A percentile compares a stretch with the other conserved stretches of the same genome.
Conservation (phyloP, 2,888 invertebrate species). For the Yponomeuta plumbellus region DNA sequence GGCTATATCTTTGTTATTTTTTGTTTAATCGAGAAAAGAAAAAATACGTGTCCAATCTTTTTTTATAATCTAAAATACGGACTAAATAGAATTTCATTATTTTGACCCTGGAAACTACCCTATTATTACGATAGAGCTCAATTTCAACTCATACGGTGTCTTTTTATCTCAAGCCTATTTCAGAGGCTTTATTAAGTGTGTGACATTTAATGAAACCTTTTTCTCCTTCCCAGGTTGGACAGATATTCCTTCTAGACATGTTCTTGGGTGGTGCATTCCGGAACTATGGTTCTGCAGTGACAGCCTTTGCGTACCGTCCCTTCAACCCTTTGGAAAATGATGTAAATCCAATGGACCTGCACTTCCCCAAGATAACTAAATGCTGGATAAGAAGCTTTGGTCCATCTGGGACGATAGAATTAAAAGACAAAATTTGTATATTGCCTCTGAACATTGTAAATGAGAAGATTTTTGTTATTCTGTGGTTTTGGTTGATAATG, state of each 20-base stretch:
- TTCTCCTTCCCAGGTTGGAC: constrained; percentile 71
- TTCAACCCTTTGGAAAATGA: constrained; percentile 39
- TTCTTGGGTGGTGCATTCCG: constrained; percentile 80
- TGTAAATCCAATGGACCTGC: constrained; percentile 80
- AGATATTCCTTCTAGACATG: constrained; percentile 81
- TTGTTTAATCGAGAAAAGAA: too few relatives aligned
- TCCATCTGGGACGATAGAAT: constrained; percentile 74
- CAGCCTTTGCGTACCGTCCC: constrained; percentile 59
- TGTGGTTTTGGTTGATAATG: constrained; percentile 85
- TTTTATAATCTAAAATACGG: too few relatives aligned
- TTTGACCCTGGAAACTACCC: too few relatives aligned
- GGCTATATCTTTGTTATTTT: too few relatives aligned
- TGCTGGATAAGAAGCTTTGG: constrained; percentile 78
- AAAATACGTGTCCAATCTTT: too few relatives aligned
- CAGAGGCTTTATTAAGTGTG: not conserved
- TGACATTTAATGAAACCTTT: not conserved
- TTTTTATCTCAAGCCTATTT: too few relatives aligned
- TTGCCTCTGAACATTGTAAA: constrained; percentile 86
- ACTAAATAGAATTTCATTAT: too few relatives aligned
- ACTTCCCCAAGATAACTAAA: constrained; percentile 82
- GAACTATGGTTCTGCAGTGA: constrained; percentile 75
- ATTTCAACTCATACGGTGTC: too few relatives aligned
- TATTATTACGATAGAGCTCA: too few relatives aligned
- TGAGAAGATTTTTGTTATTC: constrained; percentile 84
- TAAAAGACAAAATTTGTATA: constrained; percentile 81